phyloP scores from a whole-genome alignment of 1,140 invertebrate genomes.

The Notospermus geniculatus region DNA sequence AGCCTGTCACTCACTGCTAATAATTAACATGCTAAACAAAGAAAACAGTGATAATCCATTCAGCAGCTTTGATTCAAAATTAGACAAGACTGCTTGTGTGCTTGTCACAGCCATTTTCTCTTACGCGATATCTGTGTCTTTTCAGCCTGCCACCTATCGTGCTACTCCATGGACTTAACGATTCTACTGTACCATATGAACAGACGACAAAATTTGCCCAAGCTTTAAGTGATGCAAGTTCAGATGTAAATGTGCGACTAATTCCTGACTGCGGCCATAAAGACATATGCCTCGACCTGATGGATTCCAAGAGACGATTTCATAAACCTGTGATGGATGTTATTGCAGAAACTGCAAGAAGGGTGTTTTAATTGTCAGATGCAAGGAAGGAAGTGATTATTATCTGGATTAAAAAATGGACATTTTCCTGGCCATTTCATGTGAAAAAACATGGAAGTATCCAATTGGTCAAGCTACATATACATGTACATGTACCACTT shows the following conservation, averaged over 20 bases:
- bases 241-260: slow-evolving; percentile 38
- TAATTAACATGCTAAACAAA: too few species aligned
- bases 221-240: slow-evolving; percentile 32
- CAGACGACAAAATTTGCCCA: slow-evolving; percentile 38
- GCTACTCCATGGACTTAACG: slow-evolving; percentile 45
- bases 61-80: too few species aligned
- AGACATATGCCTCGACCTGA: slow-evolving; percentile 46
- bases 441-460: too few species aligned
- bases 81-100: too few species aligned
- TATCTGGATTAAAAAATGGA: neutral
- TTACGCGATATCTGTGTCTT: slow-evolving; percentile 7
- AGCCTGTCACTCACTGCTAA: too few species aligned
- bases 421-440: too few species aligned
- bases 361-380: slow-evolving; percentile 22
- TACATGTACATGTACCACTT: too few species aligned
- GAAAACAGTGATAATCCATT: too few species aligned
- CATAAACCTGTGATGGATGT: slow-evolving; percentile 40
- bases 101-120: too few species aligned
- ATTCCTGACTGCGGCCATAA: slow-evolving; percentile 48
- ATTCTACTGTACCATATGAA: slow-evolving; percentile 40
- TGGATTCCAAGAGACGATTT: slow-evolving; percentile 35
- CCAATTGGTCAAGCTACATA: too few species aligned
- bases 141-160: slow-evolving; percentile 46
- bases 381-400: neutral
- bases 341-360: slow-evolving; percentile 36